Base-by-base conservation (phyloP, 2,113 vertebrate species). In the Cottus gobio region DNA sequence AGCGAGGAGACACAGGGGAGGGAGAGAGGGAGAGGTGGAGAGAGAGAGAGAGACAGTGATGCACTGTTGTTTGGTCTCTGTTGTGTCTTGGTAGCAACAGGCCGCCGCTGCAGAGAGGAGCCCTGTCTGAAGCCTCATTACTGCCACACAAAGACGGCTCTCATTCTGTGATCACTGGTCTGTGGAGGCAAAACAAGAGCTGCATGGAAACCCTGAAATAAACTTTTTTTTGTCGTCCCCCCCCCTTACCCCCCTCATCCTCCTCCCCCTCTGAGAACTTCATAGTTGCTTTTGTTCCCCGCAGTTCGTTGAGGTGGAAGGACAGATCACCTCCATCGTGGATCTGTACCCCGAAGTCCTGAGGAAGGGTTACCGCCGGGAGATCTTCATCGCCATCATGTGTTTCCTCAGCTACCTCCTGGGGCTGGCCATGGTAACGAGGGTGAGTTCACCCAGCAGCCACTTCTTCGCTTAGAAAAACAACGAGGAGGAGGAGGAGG, bases 281-380 rank as follows among this genome's bases (percentile, higher is more conserved):
- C 82, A 81, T 46, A 54, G 82, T 75, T 88, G 67, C 68, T 70
- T 89, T 85, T 91, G 70, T 89, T 36, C 74, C 74, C 60, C 61
- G n/a, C 93, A 99, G 98, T 99, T 99, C 96, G 98, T 99, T 90
- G 98, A 99, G 96, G 98, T 99, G 94, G 98, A 99, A 96, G 98
- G 98, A 95, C 98, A 99, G 96, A 99, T 99, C 96, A 99, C 98
- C 60, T 99, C 98, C 60, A 96, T 99, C 92, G 98, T 99, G 93
- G 98, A 99, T 94, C 96, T 99, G 93, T 97, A 98, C 95, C 98
- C 98, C 64, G 94, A 96, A 93, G 94, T 98, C 96, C 97, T 99
- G 95, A 97, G 98, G 96, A 99, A 97, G 96, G 97, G 97, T 94
- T 98, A 98, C 95, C 96, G 96, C 84, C 95, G 98, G 90, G 97